Evolutionary conservation across 2,113 vertebrate species (phyloP).

Genomic region (Corythornis vintsioides): DNA sequence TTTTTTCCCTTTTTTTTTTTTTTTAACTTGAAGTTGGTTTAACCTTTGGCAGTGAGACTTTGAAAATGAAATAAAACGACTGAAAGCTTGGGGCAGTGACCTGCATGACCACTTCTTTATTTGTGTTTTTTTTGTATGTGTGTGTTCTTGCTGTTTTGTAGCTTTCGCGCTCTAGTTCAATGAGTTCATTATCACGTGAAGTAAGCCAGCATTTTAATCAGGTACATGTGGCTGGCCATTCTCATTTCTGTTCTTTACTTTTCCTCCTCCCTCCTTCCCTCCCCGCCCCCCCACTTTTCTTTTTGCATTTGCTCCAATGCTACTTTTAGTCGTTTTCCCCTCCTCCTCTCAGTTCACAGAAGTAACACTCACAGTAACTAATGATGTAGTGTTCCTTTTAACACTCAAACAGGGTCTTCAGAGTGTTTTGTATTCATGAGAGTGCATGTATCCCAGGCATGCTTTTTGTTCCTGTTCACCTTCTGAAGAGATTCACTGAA

Average conservation of each 20-base stretch:
- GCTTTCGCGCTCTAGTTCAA: constrained; percentile 97
- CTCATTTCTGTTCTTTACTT: constrained; percentile 35
- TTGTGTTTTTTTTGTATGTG: constrained; percentile 70
- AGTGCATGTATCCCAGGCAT: constrained; percentile 50
- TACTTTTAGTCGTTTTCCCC: not conserved
- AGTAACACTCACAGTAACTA: not conserved
- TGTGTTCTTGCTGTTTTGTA: constrained; percentile 86
- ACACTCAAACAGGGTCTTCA: constrained; percentile 49
- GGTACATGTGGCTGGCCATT: constrained; percentile 87
- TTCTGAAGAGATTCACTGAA: not conserved
- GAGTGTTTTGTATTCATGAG: not conserved
- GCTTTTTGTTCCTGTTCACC: constrained; percentile 22
- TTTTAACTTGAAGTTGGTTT: constrained; percentile 7
- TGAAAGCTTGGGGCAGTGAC: constrained; percentile 68
- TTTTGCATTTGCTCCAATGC: constrained; percentile 43
- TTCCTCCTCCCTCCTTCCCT: not conserved
- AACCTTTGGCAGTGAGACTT: not conserved
- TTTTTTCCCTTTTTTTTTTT: not conserved
- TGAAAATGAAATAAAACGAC: constrained; percentile 2
- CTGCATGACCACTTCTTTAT: constrained; percentile 75
- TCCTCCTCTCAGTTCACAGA: not conserved
- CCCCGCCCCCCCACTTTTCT: not conserved
- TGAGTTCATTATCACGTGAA: constrained; percentile 97
- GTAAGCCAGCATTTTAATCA: constrained; percentile 98
- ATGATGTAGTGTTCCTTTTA: constrained; percentile 54